Percentiles rank a stretch among this genome's conserved stretches.
phyloP scores from a whole-genome alignment of 2,113 vertebrate species.

The Arenaria interpres region DNA sequence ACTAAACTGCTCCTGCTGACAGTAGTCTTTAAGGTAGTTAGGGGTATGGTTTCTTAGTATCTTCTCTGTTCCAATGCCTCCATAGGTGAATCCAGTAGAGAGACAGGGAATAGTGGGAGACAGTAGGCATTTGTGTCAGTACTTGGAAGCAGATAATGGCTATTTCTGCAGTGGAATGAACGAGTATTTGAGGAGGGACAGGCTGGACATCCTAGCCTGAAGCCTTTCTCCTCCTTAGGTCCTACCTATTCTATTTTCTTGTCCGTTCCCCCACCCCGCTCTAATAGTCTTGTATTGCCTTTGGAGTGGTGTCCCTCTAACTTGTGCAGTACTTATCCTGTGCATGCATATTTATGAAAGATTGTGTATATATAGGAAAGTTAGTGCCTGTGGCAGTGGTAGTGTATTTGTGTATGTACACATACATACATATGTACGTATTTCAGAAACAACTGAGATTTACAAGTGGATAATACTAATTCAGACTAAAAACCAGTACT shows the following conservation, averaged over 20 bases:
- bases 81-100: background rate
- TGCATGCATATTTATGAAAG: background rate
- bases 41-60: background rate
- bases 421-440: background rate
- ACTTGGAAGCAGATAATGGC: background rate
- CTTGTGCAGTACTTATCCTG: background rate
- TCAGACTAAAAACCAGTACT: background rate
- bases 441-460: background rate
- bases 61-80: background rate
- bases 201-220: background rate
- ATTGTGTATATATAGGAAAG: background rate
- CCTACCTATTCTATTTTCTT: background rate
- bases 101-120: background rate
- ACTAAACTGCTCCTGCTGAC: background rate
- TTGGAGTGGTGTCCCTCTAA: background rate
- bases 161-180: background rate
- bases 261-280: background rate
- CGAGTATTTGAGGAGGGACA: background rate
- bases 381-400: background rate
- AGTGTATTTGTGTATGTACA: background rate
- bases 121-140: background rate
- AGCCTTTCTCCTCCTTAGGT: background rate
- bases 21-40: background rate
- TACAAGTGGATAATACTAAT: background rate
- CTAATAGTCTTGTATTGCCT: background rate